phyloP scores from a whole-genome alignment of 2,113 vertebrate genomes.

The Trochalopteron elliotii region DNA sequence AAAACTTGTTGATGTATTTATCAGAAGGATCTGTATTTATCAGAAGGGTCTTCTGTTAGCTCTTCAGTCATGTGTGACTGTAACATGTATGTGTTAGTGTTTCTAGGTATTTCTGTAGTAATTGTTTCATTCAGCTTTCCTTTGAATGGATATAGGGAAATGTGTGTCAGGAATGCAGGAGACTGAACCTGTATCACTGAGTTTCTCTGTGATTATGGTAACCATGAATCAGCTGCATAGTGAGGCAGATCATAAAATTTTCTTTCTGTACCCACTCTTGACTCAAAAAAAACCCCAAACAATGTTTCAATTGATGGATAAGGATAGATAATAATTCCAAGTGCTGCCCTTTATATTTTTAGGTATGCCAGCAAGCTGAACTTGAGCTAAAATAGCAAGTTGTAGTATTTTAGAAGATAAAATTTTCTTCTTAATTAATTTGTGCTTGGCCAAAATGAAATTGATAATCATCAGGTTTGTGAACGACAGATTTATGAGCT shows the following conservation, averaged over 20 bases:
- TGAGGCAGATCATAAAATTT: background rate
- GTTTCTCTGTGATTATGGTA: background rate
- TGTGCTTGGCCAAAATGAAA: background rate
- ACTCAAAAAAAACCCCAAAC: background rate
- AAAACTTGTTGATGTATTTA: background rate
- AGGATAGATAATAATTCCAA: background rate
- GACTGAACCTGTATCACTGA: background rate
- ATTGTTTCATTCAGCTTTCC: background rate
- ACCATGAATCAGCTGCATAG: background rate
- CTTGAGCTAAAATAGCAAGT: background rate
- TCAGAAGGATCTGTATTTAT: background rate
- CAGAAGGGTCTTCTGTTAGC: background rate
- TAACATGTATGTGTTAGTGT: background rate
- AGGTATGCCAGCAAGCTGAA: background rate
- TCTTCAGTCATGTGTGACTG: background rate
- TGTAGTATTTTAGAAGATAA: background rate
- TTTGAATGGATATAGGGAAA: background rate
- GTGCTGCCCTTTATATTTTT: background rate
- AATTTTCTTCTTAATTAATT: background rate
- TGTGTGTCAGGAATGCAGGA: background rate
- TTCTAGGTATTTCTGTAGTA: background rate
- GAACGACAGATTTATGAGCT: background rate
- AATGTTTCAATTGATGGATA: background rate
- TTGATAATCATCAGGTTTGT: background rate
- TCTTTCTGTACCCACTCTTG: background rate